Conservation (phyloP, 2,888 invertebrate species). For the Idaea dimidiata region DNA sequence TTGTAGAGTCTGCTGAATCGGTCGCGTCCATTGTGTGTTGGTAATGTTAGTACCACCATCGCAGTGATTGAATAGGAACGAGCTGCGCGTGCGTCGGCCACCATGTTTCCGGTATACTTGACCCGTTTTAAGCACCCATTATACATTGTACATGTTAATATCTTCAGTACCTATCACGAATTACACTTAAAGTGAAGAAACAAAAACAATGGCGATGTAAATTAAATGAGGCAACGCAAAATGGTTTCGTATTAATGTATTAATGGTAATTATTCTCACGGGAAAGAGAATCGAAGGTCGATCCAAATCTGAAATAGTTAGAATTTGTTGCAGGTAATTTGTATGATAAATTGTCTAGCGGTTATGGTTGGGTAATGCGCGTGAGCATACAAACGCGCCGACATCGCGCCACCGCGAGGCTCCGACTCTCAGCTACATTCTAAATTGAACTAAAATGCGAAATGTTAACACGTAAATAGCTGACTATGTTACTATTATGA, state of each 20-base stretch:
- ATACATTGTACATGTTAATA: slow-evolving; percentile 28
- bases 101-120: slow-evolving; percentile 74
- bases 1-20: slow-evolving; percentile 38
- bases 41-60: slow-evolving; percentile 30
- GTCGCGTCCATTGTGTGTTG: slow-evolving; percentile 41
- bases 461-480: slow-evolving; percentile 55
- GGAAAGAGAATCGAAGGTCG: slow-evolving; percentile 46
- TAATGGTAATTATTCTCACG: slow-evolving; percentile 46
- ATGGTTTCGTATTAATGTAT: slow-evolving; percentile 22
- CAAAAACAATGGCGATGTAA: slow-evolving; percentile 34
- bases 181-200: slow-evolving; percentile 30
- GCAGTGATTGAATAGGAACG: slow-evolving; percentile 63
- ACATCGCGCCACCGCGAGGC: slow-evolving; percentile 19
- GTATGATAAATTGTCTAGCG: slow-evolving; percentile 55
- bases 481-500: neutral
- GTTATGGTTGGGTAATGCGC: slow-evolving; percentile 42
- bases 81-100: slow-evolving; percentile 56
- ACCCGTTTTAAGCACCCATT: slow-evolving; percentile 58
- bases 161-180: slow-evolving; percentile 29
- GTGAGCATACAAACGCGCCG: slow-evolving; percentile 44
- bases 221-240: slow-evolving; percentile 17
- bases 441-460: slow-evolving; percentile 45
- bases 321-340: slow-evolving; percentile 39
- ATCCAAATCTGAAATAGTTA: slow-evolving; percentile 24
- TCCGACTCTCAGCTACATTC: slow-evolving; percentile 31